phyloP scores from a whole-genome alignment of 2,797 vertebrate genomes.

The Urosaurus nigricauda region DNA sequence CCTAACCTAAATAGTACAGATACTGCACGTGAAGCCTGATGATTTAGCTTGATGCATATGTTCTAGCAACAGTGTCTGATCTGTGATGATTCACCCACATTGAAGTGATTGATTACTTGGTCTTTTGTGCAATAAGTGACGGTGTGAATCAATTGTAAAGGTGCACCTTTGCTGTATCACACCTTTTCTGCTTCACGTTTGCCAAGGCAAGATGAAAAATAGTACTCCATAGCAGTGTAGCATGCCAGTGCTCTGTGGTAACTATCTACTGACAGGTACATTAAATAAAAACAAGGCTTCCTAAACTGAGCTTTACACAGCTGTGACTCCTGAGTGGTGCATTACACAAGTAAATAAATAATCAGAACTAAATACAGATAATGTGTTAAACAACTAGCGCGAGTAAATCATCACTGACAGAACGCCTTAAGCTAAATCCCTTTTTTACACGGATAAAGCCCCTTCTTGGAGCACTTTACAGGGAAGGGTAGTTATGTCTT shows the following conservation, averaged over 20 bases:
- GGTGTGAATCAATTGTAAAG: neutral
- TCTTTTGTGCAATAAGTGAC: neutral
- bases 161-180: neutral
- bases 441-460: conserved; percentile 75
- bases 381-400: conserved; percentile 80
- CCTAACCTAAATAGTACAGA: neutral
- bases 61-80: neutral
- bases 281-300: conserved; percentile 72
- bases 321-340: conserved; percentile 74
- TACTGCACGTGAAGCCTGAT: too few relatives aligned
- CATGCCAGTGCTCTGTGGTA: conserved; percentile 68
- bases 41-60: neutral
- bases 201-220: too few relatives aligned
- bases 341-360: conserved; percentile 81
- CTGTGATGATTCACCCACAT: neutral
- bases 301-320: conserved; percentile 73
- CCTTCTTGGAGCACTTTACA: conserved; percentile 69
- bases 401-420: conserved; percentile 80
- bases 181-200: neutral
- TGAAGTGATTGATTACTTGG: neutral
- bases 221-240: conserved; percentile 46
- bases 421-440: conserved; percentile 77
- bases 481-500: conserved; percentile 69
- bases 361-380: conserved; percentile 79
- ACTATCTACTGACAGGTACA: conserved; percentile 72